Evolutionary conservation across 1,140 invertebrate species (phyloP).

Genomic region (Acyrthosiphon pisum): DNA sequence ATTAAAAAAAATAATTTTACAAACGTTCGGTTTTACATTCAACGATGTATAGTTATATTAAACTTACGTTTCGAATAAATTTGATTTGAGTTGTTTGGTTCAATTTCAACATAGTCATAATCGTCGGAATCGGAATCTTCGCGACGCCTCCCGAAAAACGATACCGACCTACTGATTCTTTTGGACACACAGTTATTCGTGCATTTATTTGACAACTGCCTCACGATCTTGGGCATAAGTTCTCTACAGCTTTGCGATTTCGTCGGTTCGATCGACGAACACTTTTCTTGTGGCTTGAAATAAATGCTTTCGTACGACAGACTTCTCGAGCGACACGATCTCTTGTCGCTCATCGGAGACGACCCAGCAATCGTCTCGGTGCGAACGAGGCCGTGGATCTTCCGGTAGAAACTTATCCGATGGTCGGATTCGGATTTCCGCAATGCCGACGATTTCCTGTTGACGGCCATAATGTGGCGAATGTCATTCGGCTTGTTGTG

Average conservation of each 20-base stretch:
- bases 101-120: slow-evolving; percentile 51
- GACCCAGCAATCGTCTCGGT: neutral
- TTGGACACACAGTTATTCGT: neutral
- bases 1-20: neutral
- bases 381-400: neutral
- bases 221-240: neutral
- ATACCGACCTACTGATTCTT: slow-evolving; percentile 34
- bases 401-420: slow-evolving; percentile 33
- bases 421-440: slow-evolving; percentile 42
- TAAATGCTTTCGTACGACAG: slow-evolving; percentile 50
- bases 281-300: slow-evolving; percentile 41
- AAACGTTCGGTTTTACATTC: neutral
- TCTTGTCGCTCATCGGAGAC: neutral
- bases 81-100: neutral
- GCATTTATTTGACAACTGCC: neutral
- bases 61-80: neutral
- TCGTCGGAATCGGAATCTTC: slow-evolving; percentile 41
- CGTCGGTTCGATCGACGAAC: neutral
- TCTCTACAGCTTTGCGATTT: slow-evolving; percentile 43
- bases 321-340: slow-evolving; percentile 42
- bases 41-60: neutral
- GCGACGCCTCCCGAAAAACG: slow-evolving; percentile 4
- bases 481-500: neutral
- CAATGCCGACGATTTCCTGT: neutral
- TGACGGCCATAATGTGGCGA: neutral